Conservation (phyloP, 2,888 invertebrate genomes). For the Lasioglossum oenotherae region DNA sequence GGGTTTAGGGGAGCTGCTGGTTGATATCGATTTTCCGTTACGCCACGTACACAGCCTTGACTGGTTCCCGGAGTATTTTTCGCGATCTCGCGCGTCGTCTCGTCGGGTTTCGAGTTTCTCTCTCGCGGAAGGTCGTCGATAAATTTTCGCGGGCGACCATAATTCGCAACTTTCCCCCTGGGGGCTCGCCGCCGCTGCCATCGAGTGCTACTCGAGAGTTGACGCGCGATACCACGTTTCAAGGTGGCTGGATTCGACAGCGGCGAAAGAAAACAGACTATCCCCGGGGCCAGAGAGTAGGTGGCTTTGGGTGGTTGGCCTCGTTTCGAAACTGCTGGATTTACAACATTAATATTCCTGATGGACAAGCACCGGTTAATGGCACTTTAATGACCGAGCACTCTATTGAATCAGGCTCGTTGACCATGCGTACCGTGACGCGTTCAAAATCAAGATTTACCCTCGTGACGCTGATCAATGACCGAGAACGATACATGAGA, state of each 20-base stretch:
- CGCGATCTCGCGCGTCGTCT: constrained; percentile 24
- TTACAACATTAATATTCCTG: constrained; percentile 66
- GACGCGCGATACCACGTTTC: not conserved
- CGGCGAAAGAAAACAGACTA: constrained; percentile 14
- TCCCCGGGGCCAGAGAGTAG: not conserved
- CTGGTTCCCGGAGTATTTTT: constrained; percentile 50
- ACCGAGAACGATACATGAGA: constrained; percentile 40
- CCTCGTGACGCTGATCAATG: constrained; percentile 60
- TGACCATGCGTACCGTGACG: constrained; percentile 57
- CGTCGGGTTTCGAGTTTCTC: not conserved
- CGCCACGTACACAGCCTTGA: constrained; percentile 63
- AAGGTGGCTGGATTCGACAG: not conserved
- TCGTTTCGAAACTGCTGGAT: constrained; percentile 44
- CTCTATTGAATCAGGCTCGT: constrained; percentile 61
- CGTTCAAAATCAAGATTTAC: constrained; percentile 63
- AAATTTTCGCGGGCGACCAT: constrained; percentile 27
- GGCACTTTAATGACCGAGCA: constrained; percentile 66
- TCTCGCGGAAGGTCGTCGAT: constrained; percentile 17
- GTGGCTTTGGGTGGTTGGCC: not conserved
- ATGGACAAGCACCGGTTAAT: constrained; percentile 63
- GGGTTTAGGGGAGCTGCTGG: not conserved
- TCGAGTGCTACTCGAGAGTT: constrained; percentile 4
- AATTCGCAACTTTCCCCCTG: constrained; percentile 24
- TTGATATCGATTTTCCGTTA: constrained; percentile 65
- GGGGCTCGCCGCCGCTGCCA: not conserved